A percentile compares a stretch with the other conserved stretches of the same genome.
Conservation (phyloP, 53 echinoderm and acorn worm genomes). For the Mesocentrotus franciscanus region DNA sequence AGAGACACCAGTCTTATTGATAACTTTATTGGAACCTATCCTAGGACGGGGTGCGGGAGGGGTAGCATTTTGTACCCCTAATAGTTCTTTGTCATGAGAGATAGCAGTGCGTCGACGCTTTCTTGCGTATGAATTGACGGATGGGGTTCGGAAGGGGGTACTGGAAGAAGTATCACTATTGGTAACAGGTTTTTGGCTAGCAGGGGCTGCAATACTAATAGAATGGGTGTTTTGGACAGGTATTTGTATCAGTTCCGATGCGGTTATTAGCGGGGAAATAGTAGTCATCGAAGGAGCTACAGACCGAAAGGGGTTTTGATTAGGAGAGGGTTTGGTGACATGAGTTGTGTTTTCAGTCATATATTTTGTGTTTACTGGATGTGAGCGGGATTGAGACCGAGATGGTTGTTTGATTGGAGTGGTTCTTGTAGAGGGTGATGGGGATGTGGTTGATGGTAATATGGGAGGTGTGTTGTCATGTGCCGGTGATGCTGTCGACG, state of each 20-base stretch:
- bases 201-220: not conserved
- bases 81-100: not conserved
- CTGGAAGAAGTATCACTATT: not conserved
- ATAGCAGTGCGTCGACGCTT: not conserved
- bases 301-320: not conserved
- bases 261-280: not conserved
- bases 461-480: not conserved
- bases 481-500: not conserved
- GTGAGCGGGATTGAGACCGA: not conserved
- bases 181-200: not conserved
- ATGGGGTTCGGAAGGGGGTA: not conserved
- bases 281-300: not conserved
- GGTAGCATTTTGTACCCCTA: not conserved
- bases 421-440: not conserved
- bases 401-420: not conserved
- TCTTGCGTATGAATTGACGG: not conserved
- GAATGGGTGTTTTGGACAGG: not conserved
- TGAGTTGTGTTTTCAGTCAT: not conserved
- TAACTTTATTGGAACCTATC: not conserved
- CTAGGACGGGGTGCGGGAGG: not conserved
- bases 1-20: not conserved
- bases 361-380: not conserved
- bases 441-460: not conserved
- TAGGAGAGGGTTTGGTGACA: not conserved
- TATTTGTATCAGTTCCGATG: not conserved